A percentile compares a stretch with the other conserved stretches of the same genome.
These are phyloP conservation scores for Mythimna impura DNA, from an alignment of 2,888 invertebrate genomes.

Conservation along the genomic window DNA sequence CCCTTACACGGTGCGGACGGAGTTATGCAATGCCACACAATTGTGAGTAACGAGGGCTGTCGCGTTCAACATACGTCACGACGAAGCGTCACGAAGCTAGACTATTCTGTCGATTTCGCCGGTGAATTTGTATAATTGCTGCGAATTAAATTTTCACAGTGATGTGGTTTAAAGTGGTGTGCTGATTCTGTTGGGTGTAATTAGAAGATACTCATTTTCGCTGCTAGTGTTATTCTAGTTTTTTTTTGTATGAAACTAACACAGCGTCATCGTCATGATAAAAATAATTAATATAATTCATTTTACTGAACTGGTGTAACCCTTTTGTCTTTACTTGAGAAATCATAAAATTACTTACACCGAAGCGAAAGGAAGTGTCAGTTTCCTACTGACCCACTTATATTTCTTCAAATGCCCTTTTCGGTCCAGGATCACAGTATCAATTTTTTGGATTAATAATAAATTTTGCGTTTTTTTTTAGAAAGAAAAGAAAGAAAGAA, in stretches of 20 bases:
- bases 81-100: constrained; percentile 11
- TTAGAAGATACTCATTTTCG: not conserved
- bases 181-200: constrained; percentile 2
- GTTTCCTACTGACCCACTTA: too few species aligned
- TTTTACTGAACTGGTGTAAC: too few species aligned
- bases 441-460: too few species aligned
- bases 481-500: too few species aligned
- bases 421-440: too few species aligned
- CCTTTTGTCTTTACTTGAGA: too few species aligned
- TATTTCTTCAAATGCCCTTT: too few species aligned
- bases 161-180: constrained; percentile 19
- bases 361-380: too few species aligned
- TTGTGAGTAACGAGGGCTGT: constrained; percentile 71
- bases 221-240: not conserved
- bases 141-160: constrained; percentile 40
- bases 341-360: too few species aligned
- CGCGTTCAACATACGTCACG: constrained; percentile 67
- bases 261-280: not conserved
- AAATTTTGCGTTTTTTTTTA: not conserved
- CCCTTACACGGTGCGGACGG: constrained; percentile 51
- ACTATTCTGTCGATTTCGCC: constrained; percentile 46
- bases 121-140: constrained; percentile 54
- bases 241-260: too few species aligned
- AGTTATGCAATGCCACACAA: constrained; percentile 59
- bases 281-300: too few species aligned